Evolutionary conservation across 2,797 vertebrate species (phyloP).

Genomic region (Siniperca undulata): DNA sequence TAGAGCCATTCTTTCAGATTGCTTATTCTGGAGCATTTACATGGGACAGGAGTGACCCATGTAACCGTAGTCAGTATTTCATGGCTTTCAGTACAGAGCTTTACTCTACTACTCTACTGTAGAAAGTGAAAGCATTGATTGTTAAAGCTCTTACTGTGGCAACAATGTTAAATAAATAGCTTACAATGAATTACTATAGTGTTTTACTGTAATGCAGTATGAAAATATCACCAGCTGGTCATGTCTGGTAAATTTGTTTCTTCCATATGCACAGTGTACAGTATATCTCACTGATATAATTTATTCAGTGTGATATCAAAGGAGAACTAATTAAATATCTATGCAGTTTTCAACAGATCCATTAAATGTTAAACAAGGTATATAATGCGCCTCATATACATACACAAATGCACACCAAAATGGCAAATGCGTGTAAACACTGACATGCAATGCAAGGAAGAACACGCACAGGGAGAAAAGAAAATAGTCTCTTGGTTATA

Average conservation of each 20-base stretch:
- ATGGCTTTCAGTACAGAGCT: conserved; percentile 31
- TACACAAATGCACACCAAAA: background rate
- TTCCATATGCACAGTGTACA: conserved; percentile 4
- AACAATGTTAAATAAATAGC: conserved; percentile 22
- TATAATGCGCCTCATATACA: background rate
- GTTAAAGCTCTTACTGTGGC: background rate
- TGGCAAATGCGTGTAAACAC: conserved; percentile 2
- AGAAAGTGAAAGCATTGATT: background rate
- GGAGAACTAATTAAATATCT: conserved; percentile 42
- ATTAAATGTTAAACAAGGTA: conserved; percentile 9
- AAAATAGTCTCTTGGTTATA: conserved; percentile 18
- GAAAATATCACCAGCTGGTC: conserved; percentile 35
- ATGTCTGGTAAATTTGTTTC: background rate
- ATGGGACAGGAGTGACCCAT: conserved; percentile 6
- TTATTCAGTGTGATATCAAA: conserved; percentile 51
- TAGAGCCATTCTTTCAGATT: background rate
- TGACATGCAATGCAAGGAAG: background rate
- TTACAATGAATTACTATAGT: conserved; percentile 2
- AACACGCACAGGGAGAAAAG: background rate
- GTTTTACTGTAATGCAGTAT: conserved; percentile 1
- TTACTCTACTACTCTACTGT: conserved; percentile 8
- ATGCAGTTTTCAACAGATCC: conserved; percentile 35
- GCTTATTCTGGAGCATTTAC: background rate
- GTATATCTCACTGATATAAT: conserved; percentile 20
- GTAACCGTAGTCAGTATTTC: conserved; percentile 45